Conservation (phyloP, 2,113 vertebrate genomes). For the Labeo catla region DNA sequence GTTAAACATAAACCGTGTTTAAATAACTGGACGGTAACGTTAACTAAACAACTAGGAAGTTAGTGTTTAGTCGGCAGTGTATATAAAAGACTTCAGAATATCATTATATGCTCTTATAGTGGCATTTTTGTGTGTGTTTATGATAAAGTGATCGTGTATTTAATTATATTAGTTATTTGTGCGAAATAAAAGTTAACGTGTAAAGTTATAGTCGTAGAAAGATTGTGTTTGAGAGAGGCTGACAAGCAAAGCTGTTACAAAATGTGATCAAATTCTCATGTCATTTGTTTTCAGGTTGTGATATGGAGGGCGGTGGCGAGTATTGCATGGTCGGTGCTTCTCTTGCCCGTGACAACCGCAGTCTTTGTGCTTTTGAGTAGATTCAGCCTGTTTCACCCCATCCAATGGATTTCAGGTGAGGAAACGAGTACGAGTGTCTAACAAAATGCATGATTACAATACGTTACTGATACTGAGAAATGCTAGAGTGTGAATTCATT, state of each 20-base stretch:
- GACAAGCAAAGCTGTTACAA: background rate
- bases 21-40: background rate
- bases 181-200: background rate
- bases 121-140: background rate
- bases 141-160: background rate
- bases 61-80: background rate
- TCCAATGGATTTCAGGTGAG: conserved; percentile 86
- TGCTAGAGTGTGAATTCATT: background rate
- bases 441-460: background rate
- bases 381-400: conserved; percentile 83
- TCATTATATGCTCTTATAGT: background rate
- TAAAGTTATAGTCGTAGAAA: background rate
- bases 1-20: background rate
- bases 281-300: conserved; percentile 79
- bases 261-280: conserved; percentile 1
- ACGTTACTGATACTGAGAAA: background rate
- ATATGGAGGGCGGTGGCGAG: conserved; percentile 87
- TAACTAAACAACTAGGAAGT: background rate
- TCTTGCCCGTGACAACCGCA: conserved; percentile 81
- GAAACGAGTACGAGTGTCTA: background rate
- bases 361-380: conserved; percentile 83
- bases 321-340: conserved; percentile 85
- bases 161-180: background rate
- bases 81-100: background rate
- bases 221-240: background rate